Base-by-base conservation (phyloP, 2,113 vertebrate genomes). In the Podilymbus podiceps region DNA sequence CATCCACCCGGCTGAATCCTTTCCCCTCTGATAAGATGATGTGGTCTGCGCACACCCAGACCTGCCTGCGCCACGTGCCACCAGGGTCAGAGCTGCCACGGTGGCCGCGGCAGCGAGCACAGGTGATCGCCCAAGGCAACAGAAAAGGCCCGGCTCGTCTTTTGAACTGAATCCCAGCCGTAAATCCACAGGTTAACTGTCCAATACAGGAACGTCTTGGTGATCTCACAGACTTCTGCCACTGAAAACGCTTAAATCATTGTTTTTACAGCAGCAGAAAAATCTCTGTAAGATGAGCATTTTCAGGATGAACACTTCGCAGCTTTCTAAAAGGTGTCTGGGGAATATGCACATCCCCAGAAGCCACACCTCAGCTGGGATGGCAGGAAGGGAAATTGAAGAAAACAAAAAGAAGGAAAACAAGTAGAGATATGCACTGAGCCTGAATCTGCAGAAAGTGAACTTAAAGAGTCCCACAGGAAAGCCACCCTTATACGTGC, bases 31-130 rank as follows among this genome's bases (percentile, higher is more conserved):
- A 1, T 7, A 27, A 27, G 76, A 46, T 6, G 38, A 52, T 1
- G 0, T 8, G 59, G 42, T 21, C 66, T 47, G 55, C 2, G 3
- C 33, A 21, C 33, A 40, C 8, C 35, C 23, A 13, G 42, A 50
- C 68, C 58, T 15, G 35, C 27, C 74, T 3, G 24, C 0, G 2
- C 78, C 49, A 58, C 2, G 1, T 31, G 63, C 27, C 18, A 9
- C 8, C 21, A 6, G 31, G 6, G 12, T n/a, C 49, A 35, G 56
- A 25, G 14, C 30, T 6, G 28, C 42, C 28, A 7, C 1, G 1
- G 42, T 1, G 23, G 49, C 21, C 16, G 64, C 2, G 1, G 27
- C 7, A 69, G 63, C 12, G 1, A 30, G n/a, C 8, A 5, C 0
- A 9, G 46, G 38, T 8, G 40, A 10, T 38, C 0, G 1, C n/a